Percentiles rank a stretch among this genome's conserved stretches.
Evolutionary conservation across 2,888 invertebrate species (phyloP).

Genomic region (Mamestra brassicae): DNA sequence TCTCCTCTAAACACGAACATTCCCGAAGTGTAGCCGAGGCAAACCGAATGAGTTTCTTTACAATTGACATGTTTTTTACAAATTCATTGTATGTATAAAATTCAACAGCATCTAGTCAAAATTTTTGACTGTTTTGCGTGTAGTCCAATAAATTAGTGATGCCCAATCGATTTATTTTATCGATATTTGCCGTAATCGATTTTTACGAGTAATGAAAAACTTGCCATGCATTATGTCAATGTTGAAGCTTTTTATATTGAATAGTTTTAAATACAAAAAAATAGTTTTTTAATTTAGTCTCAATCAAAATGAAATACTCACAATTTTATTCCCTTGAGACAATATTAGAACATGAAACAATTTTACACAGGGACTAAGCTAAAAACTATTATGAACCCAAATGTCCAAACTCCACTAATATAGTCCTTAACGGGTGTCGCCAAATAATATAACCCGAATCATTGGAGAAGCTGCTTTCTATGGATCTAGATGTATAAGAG

Average conservation of each 20-base stretch:
- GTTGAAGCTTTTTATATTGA: slow-evolving; percentile 56
- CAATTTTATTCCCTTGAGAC: slow-evolving; percentile 34
- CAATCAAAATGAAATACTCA: slow-evolving; percentile 23
- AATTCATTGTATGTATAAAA: slow-evolving; percentile 44
- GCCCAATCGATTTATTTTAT: slow-evolving; percentile 59
- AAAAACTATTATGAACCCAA: slow-evolving; percentile 45
- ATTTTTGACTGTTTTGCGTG: slow-evolving; percentile 51
- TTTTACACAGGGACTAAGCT: slow-evolving; percentile 29
- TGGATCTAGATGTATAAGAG: slow-evolving; percentile 75
- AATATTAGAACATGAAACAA: not conserved
- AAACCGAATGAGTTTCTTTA: slow-evolving; percentile 42
- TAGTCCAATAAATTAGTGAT: slow-evolving; percentile 65
- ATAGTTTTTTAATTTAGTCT: slow-evolving; percentile 52
- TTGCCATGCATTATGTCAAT: slow-evolving; percentile 66
- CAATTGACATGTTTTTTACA: slow-evolving; percentile 56
- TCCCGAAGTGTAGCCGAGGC: slow-evolving; percentile 47
- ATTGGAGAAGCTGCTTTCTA: slow-evolving; percentile 78
- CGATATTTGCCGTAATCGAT: slow-evolving; percentile 61
- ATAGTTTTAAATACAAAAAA: slow-evolving; percentile 34
- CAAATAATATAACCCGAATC: slow-evolving; percentile 71
- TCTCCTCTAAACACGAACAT: slow-evolving; percentile 53
- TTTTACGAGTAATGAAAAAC: slow-evolving; percentile 53
- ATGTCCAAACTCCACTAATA: slow-evolving; percentile 61
- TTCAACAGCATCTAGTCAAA: slow-evolving; percentile 70
- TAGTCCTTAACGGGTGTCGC: slow-evolving; percentile 59